phyloP scores from a whole-genome alignment of 2,113 vertebrate genomes.

The Hyperopisus bebe region DNA sequence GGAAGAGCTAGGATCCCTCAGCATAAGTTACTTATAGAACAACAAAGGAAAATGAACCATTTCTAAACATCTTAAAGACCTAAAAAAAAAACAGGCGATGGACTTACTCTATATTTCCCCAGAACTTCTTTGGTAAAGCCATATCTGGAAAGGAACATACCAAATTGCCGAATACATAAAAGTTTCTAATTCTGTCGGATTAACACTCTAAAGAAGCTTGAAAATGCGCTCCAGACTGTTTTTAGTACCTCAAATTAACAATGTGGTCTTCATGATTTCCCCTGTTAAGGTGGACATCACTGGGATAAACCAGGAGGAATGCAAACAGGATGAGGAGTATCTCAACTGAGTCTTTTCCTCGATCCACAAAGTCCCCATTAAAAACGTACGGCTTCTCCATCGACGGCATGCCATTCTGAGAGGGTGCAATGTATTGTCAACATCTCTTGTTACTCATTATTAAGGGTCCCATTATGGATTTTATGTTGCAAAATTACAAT shows the following conservation, averaged over 20 bases:
- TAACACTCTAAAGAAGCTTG: neutral
- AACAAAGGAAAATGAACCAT: neutral
- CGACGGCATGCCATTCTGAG: constrained; percentile 85
- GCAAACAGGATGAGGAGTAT: constrained; percentile 81
- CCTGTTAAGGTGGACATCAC: constrained; percentile 79
- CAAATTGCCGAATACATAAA: neutral
- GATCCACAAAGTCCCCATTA: constrained; percentile 89
- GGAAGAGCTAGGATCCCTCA: neutral
- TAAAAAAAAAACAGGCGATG: neutral
- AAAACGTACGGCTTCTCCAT: constrained; percentile 80
- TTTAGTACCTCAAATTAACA: constrained; percentile 76
- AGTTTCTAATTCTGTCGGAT: neutral
- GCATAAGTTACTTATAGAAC: neutral
- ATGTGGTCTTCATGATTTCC: constrained; percentile 91
- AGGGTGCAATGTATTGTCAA: neutral
- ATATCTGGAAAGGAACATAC: constrained; percentile 63
- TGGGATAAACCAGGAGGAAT: constrained; percentile 84
- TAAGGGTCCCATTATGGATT: neutral
- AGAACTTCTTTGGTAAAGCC: constrained; percentile 91
- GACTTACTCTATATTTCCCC: constrained; percentile 80
- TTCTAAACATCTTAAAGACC: neutral
- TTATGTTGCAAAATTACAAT: neutral
- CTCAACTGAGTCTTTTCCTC: constrained; percentile 83
- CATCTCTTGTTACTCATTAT: neutral
- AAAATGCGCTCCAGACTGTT: neutral